Percentiles rank a stretch among this genome's conserved stretches.
phyloP scores from a whole-genome alignment of 2,888 invertebrate genomes.

The Lathronympha strigana region DNA sequence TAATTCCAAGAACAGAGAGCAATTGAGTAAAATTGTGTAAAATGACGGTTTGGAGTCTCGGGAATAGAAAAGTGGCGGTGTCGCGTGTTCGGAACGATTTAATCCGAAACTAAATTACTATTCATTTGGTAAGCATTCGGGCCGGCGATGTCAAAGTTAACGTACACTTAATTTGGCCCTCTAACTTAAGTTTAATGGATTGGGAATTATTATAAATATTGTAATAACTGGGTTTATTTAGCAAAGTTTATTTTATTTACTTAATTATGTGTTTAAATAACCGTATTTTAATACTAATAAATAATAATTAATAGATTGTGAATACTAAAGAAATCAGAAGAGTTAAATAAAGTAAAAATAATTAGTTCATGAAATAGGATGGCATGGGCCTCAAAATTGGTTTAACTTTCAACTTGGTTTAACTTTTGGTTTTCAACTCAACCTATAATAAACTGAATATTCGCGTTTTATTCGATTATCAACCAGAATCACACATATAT shows the following conservation, averaged over 20 bases:
- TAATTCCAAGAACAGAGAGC: conserved; percentile 82
- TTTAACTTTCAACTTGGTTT: too few species aligned
- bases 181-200: conserved; percentile 54
- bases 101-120: conserved; percentile 82
- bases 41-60: conserved; percentile 80
- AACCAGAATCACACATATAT: background rate
- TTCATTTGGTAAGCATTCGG: conserved; percentile 80
- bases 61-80: conserved; percentile 83
- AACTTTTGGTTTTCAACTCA: too few species aligned
- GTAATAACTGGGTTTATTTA: background rate
- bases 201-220: conserved; percentile 49
- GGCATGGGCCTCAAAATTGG: too few species aligned
- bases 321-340: too few species aligned
- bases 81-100: conserved; percentile 83
- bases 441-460: too few species aligned
- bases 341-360: too few species aligned
- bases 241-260: background rate
- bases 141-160: conserved; percentile 78
- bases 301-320: too few species aligned
- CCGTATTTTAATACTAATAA: background rate
- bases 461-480: background rate
- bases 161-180: conserved; percentile 64
- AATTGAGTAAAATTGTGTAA: conserved; percentile 84
- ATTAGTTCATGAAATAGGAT: too few species aligned
- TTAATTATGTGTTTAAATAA: background rate